Evolutionary conservation across 1,140 invertebrate genomes (phyloP).

Genomic region (Procambarus clarkii): DNA sequence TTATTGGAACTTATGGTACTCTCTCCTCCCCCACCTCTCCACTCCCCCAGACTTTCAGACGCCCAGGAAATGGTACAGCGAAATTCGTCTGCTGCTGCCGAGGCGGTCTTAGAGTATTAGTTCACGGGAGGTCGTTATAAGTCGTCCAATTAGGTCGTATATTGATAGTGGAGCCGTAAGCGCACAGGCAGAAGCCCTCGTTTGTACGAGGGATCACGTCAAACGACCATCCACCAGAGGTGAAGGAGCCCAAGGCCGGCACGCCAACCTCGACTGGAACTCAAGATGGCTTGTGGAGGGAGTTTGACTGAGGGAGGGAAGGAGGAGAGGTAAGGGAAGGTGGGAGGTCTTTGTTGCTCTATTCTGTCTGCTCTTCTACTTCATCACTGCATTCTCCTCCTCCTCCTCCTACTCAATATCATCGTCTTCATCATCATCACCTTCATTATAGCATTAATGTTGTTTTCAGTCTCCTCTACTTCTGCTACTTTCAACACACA

Average conservation of each 20-base stretch:
- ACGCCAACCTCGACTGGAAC: not conserved
- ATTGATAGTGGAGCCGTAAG: slow-evolving; percentile 40
- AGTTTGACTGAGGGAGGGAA: too few species aligned
- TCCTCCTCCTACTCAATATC: not conserved
- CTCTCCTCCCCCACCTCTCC: not conserved
- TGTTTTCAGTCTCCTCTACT: not conserved
- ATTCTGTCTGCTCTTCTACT: not conserved
- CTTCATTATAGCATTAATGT: too few species aligned
- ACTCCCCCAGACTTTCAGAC: not conserved
- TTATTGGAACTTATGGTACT: slow-evolving; percentile 49
- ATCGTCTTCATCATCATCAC: too few species aligned
- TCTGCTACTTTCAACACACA: not conserved
- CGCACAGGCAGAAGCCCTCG: slow-evolving; percentile 26
- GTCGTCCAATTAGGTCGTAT: slow-evolving; percentile 55
- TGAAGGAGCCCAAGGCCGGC: not conserved
- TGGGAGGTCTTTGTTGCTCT: slow-evolving; percentile 15
- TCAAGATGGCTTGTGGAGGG: not conserved
- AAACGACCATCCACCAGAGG: slow-evolving; percentile 15
- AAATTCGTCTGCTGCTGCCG: slow-evolving; percentile 14
- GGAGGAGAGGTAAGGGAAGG: too few species aligned
- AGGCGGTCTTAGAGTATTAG: slow-evolving; percentile 3
- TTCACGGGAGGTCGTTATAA: slow-evolving; percentile 36
- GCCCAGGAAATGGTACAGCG: slow-evolving; percentile 18
- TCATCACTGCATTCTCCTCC: not conserved
- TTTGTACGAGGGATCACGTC: slow-evolving; percentile 39